Percentiles rank a stretch among this genome's conserved stretches.
phyloP scores from a whole-genome alignment of 2,888 invertebrate species.

The Pyrrhia umbra region DNA sequence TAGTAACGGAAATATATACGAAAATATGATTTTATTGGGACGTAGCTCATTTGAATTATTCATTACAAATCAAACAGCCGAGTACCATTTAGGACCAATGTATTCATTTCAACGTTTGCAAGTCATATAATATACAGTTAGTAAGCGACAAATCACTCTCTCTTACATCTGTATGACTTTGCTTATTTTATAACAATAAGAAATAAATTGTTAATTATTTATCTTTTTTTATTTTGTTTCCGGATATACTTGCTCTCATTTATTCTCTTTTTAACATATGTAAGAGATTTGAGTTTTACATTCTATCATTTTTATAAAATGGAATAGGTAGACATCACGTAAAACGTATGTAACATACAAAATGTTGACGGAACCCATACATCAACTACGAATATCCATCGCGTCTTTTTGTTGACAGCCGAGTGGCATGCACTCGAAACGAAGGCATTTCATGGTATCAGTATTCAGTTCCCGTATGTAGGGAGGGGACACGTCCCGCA shows the following conservation, averaged over 20 bases:
- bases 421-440: conserved; percentile 48
- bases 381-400: conserved; percentile 47
- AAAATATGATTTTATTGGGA: neutral
- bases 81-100: no score
- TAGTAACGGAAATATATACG: neutral
- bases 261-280: no score
- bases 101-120: no score
- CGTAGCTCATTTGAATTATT: neutral
- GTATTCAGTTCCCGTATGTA: conserved; percentile 79
- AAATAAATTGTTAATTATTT: no score
- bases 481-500: conserved; percentile 72
- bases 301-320: neutral
- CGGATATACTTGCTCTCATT: no score
- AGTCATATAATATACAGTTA: no score
- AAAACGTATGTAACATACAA: neutral
- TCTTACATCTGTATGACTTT: no score
- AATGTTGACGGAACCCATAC: conserved; percentile 34
- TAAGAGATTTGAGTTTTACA: no score
- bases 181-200: no score
- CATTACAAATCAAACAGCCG: no score
- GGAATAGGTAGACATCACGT: neutral
- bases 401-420: conserved; percentile 62
- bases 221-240: no score
- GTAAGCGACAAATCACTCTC: no score
- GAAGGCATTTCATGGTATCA: conserved; percentile 76